phyloP scores from a whole-genome alignment of 2,888 invertebrate genomes.

The Sarcophaga carnaria region DNA sequence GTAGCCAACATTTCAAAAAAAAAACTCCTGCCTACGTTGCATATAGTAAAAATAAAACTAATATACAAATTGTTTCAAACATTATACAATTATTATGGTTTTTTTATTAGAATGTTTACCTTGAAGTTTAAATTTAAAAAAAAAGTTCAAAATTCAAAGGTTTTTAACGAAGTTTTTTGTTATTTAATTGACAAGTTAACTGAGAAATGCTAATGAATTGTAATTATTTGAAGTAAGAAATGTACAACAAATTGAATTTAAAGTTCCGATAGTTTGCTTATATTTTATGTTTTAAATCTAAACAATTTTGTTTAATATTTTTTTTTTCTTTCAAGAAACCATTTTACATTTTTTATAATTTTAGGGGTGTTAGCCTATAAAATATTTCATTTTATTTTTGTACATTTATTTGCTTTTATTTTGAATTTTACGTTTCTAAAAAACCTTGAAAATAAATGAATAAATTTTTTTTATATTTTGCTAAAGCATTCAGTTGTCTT shows the following conservation, averaged over 20 bases:
- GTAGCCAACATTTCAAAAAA: no score
- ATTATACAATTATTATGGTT: not conserved
- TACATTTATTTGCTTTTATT: not conserved
- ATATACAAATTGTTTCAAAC: not conserved
- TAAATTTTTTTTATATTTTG: conserved; percentile 1
- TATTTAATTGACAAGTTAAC: conserved; percentile 47
- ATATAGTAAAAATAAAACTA: not conserved
- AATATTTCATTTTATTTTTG: not conserved
- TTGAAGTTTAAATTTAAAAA: conserved; percentile 38
- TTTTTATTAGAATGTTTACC: conserved; percentile 53
- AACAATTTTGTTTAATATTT: no score
- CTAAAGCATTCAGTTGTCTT: conserved; percentile 34
- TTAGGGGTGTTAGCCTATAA: conserved; percentile 35
- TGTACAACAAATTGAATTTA: no score
- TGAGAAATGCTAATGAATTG: conserved; percentile 36
- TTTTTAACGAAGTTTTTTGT: not conserved
- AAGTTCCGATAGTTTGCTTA: no score
- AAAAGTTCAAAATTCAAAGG: conserved; percentile 11
- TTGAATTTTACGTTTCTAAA: conserved; percentile 11
- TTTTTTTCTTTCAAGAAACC: no score
- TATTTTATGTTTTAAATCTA: no score
- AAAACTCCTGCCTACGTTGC: no score
- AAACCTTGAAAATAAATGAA: conserved; percentile 38
- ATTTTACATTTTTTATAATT: not conserved
- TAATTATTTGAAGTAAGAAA: no score